A percentile compares a stretch with the other conserved stretches of the same genome.
phyloP scores from a whole-genome alignment of 2,113 vertebrate species.

The Salvelinus alpinus region DNA sequence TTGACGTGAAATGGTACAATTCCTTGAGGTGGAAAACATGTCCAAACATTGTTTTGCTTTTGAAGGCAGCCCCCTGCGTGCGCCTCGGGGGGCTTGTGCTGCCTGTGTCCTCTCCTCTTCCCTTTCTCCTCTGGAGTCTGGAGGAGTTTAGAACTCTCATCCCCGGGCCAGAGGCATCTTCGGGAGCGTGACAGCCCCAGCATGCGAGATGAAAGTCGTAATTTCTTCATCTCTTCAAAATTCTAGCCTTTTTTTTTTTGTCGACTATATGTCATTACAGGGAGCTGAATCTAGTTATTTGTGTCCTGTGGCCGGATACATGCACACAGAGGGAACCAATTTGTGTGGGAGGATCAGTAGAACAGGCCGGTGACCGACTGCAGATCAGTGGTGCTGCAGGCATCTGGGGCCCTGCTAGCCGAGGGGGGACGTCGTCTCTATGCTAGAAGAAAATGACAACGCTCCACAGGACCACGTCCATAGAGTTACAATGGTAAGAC shows the following conservation, averaged over 20 bases:
- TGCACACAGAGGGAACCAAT: constrained; percentile 72
- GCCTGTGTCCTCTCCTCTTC: constrained; percentile 10
- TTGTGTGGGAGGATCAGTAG: constrained; percentile 65
- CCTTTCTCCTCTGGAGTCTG: constrained; percentile 16
- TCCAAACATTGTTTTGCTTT: constrained; percentile 43
- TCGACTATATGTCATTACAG: constrained; percentile 74
- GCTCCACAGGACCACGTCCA: neutral
- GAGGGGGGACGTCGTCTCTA: constrained; percentile 20
- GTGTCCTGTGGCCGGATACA: constrained; percentile 76
- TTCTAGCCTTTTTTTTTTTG: constrained; percentile 59
- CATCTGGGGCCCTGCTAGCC: constrained; percentile 35
- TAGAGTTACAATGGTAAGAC: neutral
- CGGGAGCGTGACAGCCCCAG: constrained; percentile 54
- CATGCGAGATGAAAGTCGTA: constrained; percentile 63
- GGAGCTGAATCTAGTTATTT: constrained; percentile 74
- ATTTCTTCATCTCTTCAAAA: constrained; percentile 65
- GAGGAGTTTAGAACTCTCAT: constrained; percentile 43
- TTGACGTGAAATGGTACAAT: constrained; percentile 45
- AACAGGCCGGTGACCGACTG: constrained; percentile 54
- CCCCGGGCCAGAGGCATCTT: constrained; percentile 45
- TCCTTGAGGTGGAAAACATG: constrained; percentile 49
- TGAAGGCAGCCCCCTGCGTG: constrained; percentile 16
- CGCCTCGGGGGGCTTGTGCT: neutral
- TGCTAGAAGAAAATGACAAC: neutral
- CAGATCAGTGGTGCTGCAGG: constrained; percentile 50